Base-by-base conservation (phyloP, 2,797 vertebrate genomes). In the Aeoliscus strigatus region DNA sequence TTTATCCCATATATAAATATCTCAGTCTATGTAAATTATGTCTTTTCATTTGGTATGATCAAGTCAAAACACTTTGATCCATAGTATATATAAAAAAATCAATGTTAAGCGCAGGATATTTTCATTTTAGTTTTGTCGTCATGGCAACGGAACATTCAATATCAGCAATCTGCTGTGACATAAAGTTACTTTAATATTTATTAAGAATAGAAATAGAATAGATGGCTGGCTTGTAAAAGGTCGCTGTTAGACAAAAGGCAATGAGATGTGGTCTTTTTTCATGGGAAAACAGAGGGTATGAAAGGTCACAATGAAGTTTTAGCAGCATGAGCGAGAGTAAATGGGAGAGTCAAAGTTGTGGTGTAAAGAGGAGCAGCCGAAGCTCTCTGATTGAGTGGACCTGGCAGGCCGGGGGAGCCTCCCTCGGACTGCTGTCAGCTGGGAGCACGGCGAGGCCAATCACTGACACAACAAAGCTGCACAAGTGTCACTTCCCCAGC, bases 381-480 rank as follows among this genome's bases (percentile, higher is more conserved):
- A 56, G 26, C 33, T 14, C 54, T 66, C 70, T 87, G 88, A 91
- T 85, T 84, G 87, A 90, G 88, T 81, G 51, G 85, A 91, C 75
- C 74, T 91, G 91, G 91, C 91, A 93, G 86, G 72, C 72, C 40
- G 55, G 62, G 55, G 65, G 78, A 73, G 79, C 82, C 88, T 89
- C 90, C 86, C 84, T 70, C 49, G 75, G 87, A 88, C 84, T 75
- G 40, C 64, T 87, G 91, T 92, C 91, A 90, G 82, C 77, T 75
- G 75, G 39, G 64, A 79, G 84, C 67, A 62, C 41, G 36, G 62
- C 66, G 48, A 57, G 51, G 58, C 83, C 86, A 84, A 89, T 91
- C 91, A 90, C 81, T 78, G 86, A 86, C 84, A 86, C 21, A 64
- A 81, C 57, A 65, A 75, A 70, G 75, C 69, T 68, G 51, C 67